Evolutionary conservation across 2,797 vertebrate species (phyloP), one percentile per base, ranked within the genome.

Genomic region (Synanceia verrucosa): DNA sequence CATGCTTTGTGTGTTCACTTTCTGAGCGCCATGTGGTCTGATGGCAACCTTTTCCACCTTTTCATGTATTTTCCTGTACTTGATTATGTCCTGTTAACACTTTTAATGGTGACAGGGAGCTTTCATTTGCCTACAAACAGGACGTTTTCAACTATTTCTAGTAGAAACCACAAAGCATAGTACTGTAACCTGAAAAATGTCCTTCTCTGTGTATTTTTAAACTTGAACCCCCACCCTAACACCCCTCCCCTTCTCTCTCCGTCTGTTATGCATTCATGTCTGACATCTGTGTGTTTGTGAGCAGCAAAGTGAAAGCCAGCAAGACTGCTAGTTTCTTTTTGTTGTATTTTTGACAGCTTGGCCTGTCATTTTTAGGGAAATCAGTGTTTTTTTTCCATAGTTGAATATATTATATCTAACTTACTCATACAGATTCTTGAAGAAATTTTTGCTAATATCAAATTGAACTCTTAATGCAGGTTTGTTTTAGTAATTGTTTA

Each of bases 261-360:
- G 70, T 92, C 89, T 91, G 86, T 86, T 91, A 76, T 70, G 77
- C 83, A 86, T 91, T 93, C 87, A 78, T 90, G 89, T 91, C 85
- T 86, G 91, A 93, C 93, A 94, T 93, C 92, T 93, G 92, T 93
- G 87, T 82, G 60, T 91, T 91, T 89, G 87, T 89, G 82, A 79
- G 79, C 74, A 23, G 70, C 79, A 37, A 88, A 86, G 80, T 89
- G 86, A 89, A 87, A 89, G 86, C 82, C 79, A 69, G 73, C 55
- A 74, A 62, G 66, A 76, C 83, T 78, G 83, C 65, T 78, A 78
- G 52, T 86, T 86, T 77, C 79, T 4, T 16, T 56, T 52, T 24
- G 8, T n/a, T 29, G 43, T 36, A 4, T 53, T 68, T 68, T 66
- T 65, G 5, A 44, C 0, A 34, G 6, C 2, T 48, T 33, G 34